Base-by-base conservation (phyloP, 2,888 invertebrate species). In the Epiblema foenella region DNA sequence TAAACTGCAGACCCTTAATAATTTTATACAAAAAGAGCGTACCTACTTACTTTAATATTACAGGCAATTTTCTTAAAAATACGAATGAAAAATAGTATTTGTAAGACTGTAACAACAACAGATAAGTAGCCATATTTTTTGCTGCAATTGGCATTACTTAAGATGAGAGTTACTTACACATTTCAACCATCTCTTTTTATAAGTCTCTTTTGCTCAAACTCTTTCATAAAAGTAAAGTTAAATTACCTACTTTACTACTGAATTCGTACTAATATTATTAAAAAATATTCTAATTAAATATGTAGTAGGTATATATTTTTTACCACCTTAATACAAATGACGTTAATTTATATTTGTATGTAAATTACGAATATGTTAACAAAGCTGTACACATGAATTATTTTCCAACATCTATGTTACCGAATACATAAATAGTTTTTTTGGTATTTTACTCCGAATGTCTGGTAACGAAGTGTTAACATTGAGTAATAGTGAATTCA, bases 291-390 rank as follows among this genome's bases (percentile, higher is more conserved):
- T 46, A 46, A 46, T 46, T 7, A 17, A 18, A 11, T 18, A 18
- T 18, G 57, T 33, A 33, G 9, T 57, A 29, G 1, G n/a, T n/a
- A n/a, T n/a, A n/a, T n/a, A n/a, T 33, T 57, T 54, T 52, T 46
- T 39, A 62, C 18, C 42, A 52, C 42, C 5, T n/a, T 46, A n/a
- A 42, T 20, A 12, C 20, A n/a, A 42, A 52, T 69, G 52, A 58
- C 58, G 59, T 59, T 69, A 39, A 12, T 46, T 54, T 46, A 29
- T 33, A 57, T 64, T 69, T 51, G 56, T 69, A 65, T 65, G 64
- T 52, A 52, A 69, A 69, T 63, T 57, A 49, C 3, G 1, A 33
- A 57, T 51, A 51, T 59, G 69, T 69, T 59, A 69, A 69, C 64
- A 59, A 52, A 33, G 20, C 15, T 29, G 49, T 33, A 58, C 29